phyloP scores from a whole-genome alignment of 1,140 invertebrate species.

The Himalopsyche phryganea region DNA sequence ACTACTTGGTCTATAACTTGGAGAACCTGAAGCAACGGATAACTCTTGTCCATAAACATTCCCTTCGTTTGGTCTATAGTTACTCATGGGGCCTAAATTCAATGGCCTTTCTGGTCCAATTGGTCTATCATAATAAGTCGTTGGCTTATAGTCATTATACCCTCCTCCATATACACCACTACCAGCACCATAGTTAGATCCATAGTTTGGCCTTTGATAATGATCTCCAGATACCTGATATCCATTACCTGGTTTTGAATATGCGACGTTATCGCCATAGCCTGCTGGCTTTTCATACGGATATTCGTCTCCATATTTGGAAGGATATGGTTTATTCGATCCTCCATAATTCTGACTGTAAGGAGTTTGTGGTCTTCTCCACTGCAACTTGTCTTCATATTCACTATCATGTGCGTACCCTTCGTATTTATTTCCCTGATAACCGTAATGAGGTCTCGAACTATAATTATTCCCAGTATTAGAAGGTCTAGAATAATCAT shows the following conservation, averaged over 20 bases:
- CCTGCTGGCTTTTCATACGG: constrained; percentile 17
- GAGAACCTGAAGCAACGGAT: constrained; percentile 21
- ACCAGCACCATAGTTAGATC: neutral
- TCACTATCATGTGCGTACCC: constrained; percentile 13
- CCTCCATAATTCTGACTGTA: constrained; percentile 11
- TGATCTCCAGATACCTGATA: neutral
- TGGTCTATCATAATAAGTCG: constrained; percentile 25
- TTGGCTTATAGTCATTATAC: constrained; percentile 20
- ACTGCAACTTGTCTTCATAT: constrained; percentile 24
- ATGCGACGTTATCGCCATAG: neutral
- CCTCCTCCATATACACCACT: constrained; percentile 16
- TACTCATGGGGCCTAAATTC: neutral
- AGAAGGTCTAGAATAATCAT: neutral
- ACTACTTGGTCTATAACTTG: neutral
- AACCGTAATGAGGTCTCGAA: constrained; percentile 6
- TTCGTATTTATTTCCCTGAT: constrained; percentile 18
- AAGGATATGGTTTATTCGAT: constrained; percentile 7
- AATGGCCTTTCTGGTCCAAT: constrained; percentile 18
- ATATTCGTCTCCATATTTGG: constrained; percentile 24
- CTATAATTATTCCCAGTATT: constrained; percentile 2
- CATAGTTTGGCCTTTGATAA: constrained; percentile 4
- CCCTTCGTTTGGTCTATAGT: constrained; percentile 18
- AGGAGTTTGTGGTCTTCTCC: constrained; percentile 18
- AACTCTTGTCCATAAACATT: constrained; percentile 26
- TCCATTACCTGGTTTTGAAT: neutral